Conservation (phyloP, 2,797 vertebrate species). For the Pseudomugil tenellus region DNA sequence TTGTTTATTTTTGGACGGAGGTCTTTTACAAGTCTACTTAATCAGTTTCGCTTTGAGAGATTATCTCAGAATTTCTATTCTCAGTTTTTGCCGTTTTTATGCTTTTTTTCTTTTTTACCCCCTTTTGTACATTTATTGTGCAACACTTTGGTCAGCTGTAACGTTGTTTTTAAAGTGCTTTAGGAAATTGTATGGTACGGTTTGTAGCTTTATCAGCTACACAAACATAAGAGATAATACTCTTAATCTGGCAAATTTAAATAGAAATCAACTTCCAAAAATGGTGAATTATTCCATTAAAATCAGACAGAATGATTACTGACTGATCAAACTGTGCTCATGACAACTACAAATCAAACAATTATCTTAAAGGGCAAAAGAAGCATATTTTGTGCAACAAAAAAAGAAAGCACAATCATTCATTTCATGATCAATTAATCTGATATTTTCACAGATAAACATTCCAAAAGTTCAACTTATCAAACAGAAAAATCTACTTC, state of each 20-base stretch:
- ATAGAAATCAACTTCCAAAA: slow-evolving; percentile 9
- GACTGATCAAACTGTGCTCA: slow-evolving; percentile 30
- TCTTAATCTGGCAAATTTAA: not conserved
- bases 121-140: too few relatives aligned
- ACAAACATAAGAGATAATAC: not conserved
- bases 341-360: slow-evolving; percentile 26
- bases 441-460: slow-evolving; percentile 30
- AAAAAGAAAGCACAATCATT: slow-evolving; percentile 11
- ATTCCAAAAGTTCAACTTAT: slow-evolving; percentile 26
- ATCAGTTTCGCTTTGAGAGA: too few relatives aligned
- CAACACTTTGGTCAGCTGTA: too few relatives aligned
- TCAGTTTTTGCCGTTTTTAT: too few relatives aligned
- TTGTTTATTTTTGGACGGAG: not conserved
- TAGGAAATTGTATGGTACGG: not conserved
- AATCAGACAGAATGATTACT: slow-evolving; percentile 9
- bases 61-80: too few relatives aligned
- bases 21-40: not conserved
- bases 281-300: slow-evolving; percentile 1
- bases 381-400: slow-evolving; percentile 25
- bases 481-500: slow-evolving; percentile 18
- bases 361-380: slow-evolving; percentile 21
- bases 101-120: too few relatives aligned
- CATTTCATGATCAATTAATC: slow-evolving; percentile 32
- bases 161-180: too few relatives aligned
- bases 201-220: not conserved